phyloP scores from a whole-genome alignment of 2,113 vertebrate genomes.

The Thalassoma bifasciatum region DNA sequence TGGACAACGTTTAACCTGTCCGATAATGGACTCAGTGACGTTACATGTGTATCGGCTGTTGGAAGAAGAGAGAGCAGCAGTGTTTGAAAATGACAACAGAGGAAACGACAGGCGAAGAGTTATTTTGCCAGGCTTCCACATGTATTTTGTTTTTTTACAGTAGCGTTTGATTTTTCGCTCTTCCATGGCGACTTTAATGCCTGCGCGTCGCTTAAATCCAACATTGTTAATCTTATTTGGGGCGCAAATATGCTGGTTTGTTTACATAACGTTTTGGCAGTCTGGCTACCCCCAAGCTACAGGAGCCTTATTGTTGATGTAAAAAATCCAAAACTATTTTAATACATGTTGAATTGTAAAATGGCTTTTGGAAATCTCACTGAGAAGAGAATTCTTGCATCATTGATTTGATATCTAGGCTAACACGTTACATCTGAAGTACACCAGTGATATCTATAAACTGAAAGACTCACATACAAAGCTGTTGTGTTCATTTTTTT shows the following conservation, averaged over 20 bases:
- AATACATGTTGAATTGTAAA: no score
- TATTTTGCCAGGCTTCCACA: neutral
- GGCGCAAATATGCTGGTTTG: slow-evolving; percentile 31
- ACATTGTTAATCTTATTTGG: neutral
- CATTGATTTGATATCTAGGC: neutral
- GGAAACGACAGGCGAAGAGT: slow-evolving; percentile 40
- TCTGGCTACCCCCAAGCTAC: neutral
- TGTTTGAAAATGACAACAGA: slow-evolving; percentile 49
- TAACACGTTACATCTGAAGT: neutral
- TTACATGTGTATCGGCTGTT: neutral
- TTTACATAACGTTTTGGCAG: slow-evolving; percentile 32
- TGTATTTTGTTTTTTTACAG: slow-evolving; percentile 12
- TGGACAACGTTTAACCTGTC: neutral
- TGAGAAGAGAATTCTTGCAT: neutral
- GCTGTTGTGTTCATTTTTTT: neutral
- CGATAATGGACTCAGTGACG: slow-evolving; percentile 27
- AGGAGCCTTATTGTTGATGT: neutral
- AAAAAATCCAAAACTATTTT: no score
- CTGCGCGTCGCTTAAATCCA: neutral
- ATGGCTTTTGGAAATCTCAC: neutral
- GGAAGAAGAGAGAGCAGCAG: slow-evolving; percentile 10
- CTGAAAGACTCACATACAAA: neutral
- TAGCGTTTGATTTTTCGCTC: neutral
- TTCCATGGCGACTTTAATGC: no score
- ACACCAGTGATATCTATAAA: neutral